Conservation (phyloP, 1,140 invertebrate genomes). For the Orchesella cincta region DNA sequence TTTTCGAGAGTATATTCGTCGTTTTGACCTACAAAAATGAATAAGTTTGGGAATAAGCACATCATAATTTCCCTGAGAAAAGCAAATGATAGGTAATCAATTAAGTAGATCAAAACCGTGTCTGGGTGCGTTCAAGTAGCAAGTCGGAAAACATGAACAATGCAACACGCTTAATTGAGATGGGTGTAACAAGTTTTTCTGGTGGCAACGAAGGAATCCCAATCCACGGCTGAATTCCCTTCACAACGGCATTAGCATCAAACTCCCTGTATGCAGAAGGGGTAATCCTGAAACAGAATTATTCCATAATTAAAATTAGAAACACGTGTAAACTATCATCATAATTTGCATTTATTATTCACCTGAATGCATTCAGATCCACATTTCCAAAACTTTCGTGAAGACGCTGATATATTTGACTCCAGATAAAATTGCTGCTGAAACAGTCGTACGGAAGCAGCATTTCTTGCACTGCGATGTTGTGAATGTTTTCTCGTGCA, state of each 20-base stretch:
- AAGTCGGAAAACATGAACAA: neutral
- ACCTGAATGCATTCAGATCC: neutral
- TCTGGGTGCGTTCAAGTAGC: neutral
- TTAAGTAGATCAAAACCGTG: neutral
- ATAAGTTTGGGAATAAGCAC: neutral
- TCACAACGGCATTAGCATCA: neutral
- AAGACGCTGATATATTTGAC: neutral
- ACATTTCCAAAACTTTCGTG: neutral
- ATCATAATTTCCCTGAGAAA: neutral
- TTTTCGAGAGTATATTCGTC: neutral
- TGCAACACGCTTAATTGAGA: neutral
- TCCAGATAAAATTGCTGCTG: slow-evolving; percentile 12
- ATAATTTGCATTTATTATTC: neutral
- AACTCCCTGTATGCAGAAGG: neutral
- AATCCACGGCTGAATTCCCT: neutral
- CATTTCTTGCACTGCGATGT: neutral
- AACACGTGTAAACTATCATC: neutral
- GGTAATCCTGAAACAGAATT: neutral
- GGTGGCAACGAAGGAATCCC: neutral
- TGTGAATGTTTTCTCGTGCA: neutral
- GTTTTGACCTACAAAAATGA: neutral
- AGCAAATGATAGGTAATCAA: neutral
- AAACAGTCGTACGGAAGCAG: slow-evolving; percentile 4
- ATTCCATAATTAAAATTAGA: neutral
- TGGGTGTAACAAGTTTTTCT: neutral